Conservation (phyloP, 2,888 invertebrate genomes). For the Dusona sp. region DNA sequence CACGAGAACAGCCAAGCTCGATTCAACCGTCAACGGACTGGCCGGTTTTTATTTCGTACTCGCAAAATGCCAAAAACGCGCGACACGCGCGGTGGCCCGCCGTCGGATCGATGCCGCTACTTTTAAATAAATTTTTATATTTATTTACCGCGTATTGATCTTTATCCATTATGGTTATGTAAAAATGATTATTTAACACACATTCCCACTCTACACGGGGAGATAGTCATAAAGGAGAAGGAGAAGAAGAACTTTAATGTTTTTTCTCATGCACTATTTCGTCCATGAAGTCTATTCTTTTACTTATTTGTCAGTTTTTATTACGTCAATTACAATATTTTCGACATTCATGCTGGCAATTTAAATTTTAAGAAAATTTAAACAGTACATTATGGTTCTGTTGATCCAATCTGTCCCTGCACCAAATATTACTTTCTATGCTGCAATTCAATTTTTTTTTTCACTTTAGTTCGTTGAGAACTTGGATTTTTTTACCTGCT, state of each 20-base stretch:
- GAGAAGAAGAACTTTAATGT: background rate
- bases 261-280: background rate
- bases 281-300: no score
- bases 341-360: background rate
- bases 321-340: background rate
- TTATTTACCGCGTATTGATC: background rate
- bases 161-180: background rate
- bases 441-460: background rate
- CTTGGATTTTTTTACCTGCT: no score
- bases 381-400: background rate
- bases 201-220: no score
- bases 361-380: background rate
- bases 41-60: constrained; percentile 32
- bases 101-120: constrained; percentile 22
- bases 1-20: constrained; percentile 19
- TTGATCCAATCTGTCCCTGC: no score
- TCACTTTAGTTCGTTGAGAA: no score
- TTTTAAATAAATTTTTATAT: background rate
- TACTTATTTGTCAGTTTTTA: background rate
- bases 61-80: constrained; percentile 33
- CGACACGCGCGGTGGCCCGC: constrained; percentile 19
- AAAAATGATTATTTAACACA: background rate
- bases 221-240: no score
- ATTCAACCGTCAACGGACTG: constrained; percentile 62
- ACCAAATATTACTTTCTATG: background rate